Percentiles rank a stretch among this genome's conserved stretches.
Conservation (phyloP, 2,888 invertebrate species). For the Sturmia bella region DNA sequence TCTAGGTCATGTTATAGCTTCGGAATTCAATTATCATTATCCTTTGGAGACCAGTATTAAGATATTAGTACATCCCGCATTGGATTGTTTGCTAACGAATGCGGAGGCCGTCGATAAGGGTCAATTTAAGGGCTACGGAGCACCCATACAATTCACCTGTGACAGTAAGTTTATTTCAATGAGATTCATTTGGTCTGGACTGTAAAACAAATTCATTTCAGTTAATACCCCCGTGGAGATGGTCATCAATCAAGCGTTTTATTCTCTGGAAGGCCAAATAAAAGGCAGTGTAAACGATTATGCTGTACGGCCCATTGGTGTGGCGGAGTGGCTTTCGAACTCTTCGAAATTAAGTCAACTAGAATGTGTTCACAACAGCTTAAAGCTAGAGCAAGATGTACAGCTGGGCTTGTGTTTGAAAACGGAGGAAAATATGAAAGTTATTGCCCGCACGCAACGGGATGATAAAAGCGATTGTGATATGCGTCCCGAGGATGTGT, state of each 20-base stretch:
- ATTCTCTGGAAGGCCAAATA: constrained; percentile 89
- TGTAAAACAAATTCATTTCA: constrained; percentile 81
- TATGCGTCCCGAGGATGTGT: constrained; percentile 89
- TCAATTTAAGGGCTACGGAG: constrained; percentile 81
- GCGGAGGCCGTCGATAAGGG: constrained; percentile 81
- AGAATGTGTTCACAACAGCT: constrained; percentile 96
- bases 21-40: constrained; percentile 91
- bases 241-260: constrained; percentile 91
- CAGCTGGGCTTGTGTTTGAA: constrained; percentile 86
- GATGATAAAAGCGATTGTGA: constrained; percentile 91
- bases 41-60: constrained; percentile 93
- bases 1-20: constrained; percentile 93
- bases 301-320: constrained; percentile 87
- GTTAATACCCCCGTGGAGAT: constrained; percentile 93
- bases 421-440: constrained; percentile 85
- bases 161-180: constrained; percentile 85
- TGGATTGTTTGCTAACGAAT: constrained; percentile 80
- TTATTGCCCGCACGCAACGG: constrained; percentile 89
- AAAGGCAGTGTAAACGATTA: constrained; percentile 86
- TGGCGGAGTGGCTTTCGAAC: constrained; percentile 93
- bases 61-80: constrained; percentile 88
- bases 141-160: constrained; percentile 94
- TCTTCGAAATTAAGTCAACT: constrained; percentile 93
- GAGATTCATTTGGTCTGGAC: neutral
- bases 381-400: constrained; percentile 95